Base-by-base conservation (phyloP, 2,888 invertebrate genomes). In the Palloptera scutellata region DNA sequence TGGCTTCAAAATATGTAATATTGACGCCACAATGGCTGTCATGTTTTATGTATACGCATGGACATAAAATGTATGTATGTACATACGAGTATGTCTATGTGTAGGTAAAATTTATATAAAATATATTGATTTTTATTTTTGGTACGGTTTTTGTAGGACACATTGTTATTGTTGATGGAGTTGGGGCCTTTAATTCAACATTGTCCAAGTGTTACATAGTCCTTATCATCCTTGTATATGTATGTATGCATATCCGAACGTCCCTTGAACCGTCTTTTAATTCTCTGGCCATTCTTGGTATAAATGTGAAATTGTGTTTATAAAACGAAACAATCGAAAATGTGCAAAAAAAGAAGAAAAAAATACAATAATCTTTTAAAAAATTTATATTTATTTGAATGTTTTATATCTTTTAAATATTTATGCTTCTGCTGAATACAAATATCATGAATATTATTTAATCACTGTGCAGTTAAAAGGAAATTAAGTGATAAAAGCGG, bases 21-120 rank as follows among this genome's bases (percentile, higher is more conserved):
- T 15, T 61, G 52, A 61, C 52, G 52, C 61, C 61, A 15, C 52
- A 52, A 30, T 40, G 42, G 61, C 51, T 41, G 61, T n/a, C 61
- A 52, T 41, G 19, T 17, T 53, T 15, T 41, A 11, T 13, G 13
- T 52, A n/a, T n/a, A 54, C 41, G 53, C 12, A 54, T 43, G 15
- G 19, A 63, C 54, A 63, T 0, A 42, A 13, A 63, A 43, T 54
- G 53, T 9, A 42, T 5, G 15, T 19, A 53, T 3, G 15, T 53
- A 48, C 48, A 19, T 53, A 53, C 17, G 5, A 15, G 19, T 19
- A 53, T 17, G 19, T 53, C 6, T 9, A 11, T 53, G 19, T 53
- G 52, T 52, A 15, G 9, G 15, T 52, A 15, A 52, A 52, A 19
- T 12, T 15, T 19, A 4, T 53, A 17, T 43, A 15, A 59, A 59